Conservation (phyloP, 2,888 invertebrate species). For the Hymenopus coronatus region DNA sequence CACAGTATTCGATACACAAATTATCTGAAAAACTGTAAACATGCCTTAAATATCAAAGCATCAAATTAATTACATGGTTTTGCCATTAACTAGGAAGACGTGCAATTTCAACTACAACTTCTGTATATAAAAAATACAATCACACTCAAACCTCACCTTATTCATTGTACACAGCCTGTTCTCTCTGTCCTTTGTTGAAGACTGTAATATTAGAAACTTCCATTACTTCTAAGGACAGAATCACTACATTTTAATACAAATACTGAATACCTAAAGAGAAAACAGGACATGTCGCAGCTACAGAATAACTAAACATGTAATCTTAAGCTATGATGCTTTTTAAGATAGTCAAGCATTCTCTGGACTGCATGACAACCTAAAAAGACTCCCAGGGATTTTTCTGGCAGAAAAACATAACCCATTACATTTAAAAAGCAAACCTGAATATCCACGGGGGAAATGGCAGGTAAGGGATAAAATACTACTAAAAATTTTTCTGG, state of each 20-base stretch:
- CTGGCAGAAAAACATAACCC: not conserved
- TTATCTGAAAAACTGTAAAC: not conserved
- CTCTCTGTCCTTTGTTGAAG: constrained; percentile 34
- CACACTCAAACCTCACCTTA: constrained; percentile 28
- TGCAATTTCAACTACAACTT: not conserved
- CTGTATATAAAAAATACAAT: not conserved
- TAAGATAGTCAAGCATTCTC: not conserved
- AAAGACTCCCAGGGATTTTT: not conserved
- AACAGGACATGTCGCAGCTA: not conserved
- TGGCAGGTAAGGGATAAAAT: not conserved
- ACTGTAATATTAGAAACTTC: constrained; percentile 29
- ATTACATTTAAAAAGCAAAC: not conserved
- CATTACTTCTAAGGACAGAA: not conserved
- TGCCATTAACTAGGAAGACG: not conserved
- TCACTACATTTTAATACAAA: not conserved
- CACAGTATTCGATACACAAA: not conserved
- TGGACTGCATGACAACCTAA: not conserved
- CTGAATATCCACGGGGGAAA: not conserved
- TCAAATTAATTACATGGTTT: not conserved
- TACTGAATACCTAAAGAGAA: not conserved
- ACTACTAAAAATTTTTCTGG: not conserved
- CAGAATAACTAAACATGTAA: not conserved
- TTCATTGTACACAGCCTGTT: constrained; percentile 34
- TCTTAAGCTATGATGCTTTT: not conserved
- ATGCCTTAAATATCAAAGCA: not conserved